Percentiles rank a stretch among this genome's conserved stretches.
phyloP scores from a whole-genome alignment of 2,797 vertebrate species.

The Myripristis jacobus region DNA sequence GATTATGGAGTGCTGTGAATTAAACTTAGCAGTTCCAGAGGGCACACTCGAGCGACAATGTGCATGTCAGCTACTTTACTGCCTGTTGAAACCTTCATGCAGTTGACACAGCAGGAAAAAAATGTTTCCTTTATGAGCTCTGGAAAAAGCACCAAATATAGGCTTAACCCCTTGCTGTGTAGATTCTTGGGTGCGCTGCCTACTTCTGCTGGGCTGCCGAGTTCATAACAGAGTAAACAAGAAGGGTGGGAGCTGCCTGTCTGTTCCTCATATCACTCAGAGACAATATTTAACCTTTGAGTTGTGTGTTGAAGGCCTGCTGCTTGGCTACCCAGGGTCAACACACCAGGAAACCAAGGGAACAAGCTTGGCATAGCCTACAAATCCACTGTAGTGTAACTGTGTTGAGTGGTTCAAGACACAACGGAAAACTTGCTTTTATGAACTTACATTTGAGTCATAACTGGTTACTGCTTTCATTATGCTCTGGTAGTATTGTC shows the following conservation, averaged over 20 bases:
- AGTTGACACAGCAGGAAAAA: slow-evolving; percentile 52
- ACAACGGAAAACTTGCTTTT: background rate
- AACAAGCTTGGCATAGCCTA: background rate
- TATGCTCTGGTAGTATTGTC: background rate
- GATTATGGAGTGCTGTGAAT: slow-evolving; percentile 32
- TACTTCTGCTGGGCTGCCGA: slow-evolving; percentile 32
- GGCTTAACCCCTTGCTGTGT: slow-evolving; percentile 38
- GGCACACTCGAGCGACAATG: background rate
- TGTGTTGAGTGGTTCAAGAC: background rate
- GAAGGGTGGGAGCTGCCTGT: slow-evolving; percentile 34
- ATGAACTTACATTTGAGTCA: background rate
- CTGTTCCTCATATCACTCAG: slow-evolving; percentile 44
- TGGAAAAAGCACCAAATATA: slow-evolving; percentile 61
- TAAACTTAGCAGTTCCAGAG: slow-evolving; percentile 6
- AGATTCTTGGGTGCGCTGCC: slow-evolving; percentile 16
- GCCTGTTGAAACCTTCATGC: slow-evolving; percentile 29
- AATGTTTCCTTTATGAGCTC: slow-evolving; percentile 44
- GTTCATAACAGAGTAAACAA: slow-evolving; percentile 54
- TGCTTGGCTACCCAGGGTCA: slow-evolving; percentile 42
- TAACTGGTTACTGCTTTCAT: background rate
- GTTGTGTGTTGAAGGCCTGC: slow-evolving; percentile 35
- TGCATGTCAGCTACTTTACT: slow-evolving; percentile 52
- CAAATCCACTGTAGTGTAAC: background rate
- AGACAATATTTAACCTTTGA: slow-evolving; percentile 72
- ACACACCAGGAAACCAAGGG: slow-evolving; percentile 17